Percentiles rank a stretch among this genome's conserved stretches.
Conservation (phyloP, 2,113 vertebrate species). For the Chaenocephalus aceratus region DNA sequence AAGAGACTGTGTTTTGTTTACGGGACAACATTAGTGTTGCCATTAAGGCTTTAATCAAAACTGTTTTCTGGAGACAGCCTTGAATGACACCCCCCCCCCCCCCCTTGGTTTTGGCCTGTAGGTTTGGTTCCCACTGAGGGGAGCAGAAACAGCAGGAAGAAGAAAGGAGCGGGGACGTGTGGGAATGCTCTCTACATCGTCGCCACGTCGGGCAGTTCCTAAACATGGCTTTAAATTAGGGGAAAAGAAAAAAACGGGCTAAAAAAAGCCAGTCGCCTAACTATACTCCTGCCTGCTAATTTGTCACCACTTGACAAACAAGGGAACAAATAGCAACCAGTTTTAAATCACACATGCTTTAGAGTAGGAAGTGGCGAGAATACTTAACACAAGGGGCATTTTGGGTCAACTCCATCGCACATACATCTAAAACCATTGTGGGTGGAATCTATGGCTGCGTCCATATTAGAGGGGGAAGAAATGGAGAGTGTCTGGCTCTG, state of each 20-base stretch:
- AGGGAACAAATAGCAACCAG: conserved; percentile 70
- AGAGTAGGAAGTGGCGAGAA: conserved; percentile 59
- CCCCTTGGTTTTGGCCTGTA: background rate
- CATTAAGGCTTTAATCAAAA: conserved; percentile 76
- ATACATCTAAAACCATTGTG: conserved; percentile 72
- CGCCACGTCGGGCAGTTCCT: conserved; percentile 70
- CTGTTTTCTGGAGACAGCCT: conserved; percentile 60
- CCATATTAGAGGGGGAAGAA: conserved; percentile 76
- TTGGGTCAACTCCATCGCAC: conserved; percentile 66
- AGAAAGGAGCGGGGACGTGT: conserved; percentile 67
- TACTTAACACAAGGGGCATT: conserved; percentile 71
- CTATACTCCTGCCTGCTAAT: conserved; percentile 80
- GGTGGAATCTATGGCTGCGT: conserved; percentile 67
- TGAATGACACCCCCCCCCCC: conserved; percentile 48
- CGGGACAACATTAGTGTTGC: conserved; percentile 66
- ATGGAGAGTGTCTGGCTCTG: conserved; percentile 74
- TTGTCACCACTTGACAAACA: conserved; percentile 80
- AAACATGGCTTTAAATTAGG: conserved; percentile 82
- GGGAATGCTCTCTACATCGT: conserved; percentile 76
- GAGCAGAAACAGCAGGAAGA: conserved; percentile 61
- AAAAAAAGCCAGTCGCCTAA: conserved; percentile 73
- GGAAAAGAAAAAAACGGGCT: conserved; percentile 80
- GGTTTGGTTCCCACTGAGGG: conserved; percentile 57
- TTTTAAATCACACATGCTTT: conserved; percentile 71
- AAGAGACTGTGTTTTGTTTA: conserved; percentile 66